Base-by-base conservation (phyloP, 2,888 invertebrate genomes). In the Criorhina ranunculi region DNA sequence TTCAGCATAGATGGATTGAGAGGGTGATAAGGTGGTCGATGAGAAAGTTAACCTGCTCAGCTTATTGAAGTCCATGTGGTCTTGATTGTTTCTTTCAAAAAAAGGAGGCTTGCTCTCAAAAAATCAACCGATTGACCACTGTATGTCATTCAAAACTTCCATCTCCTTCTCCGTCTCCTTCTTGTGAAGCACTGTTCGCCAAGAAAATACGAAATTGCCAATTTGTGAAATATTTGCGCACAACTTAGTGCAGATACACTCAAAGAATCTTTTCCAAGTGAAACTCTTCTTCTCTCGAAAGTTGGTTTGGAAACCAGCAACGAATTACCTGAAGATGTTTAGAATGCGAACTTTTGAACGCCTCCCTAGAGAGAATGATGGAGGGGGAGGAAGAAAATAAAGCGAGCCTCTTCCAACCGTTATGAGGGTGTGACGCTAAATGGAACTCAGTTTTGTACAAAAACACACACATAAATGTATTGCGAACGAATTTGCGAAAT, bases 151-250 rank as follows among this genome's bases (percentile, higher is more conserved):
- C 29, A 42, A 31, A 9, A 9, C 17, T 3, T 9, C 1, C 33
- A n/a, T n/a, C n/a, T n/a, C n/a, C n/a, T n/a, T n/a, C n/a, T n/a
- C n/a, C n/a, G n/a, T n/a, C n/a, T 37, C 31, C 11, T 29, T 31
- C 17, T 35, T n/a, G 9, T 57, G 11, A 9, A 29, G 29, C 11
- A 12, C 57, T 17, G 31, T 66, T 42, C 46, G 19, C 31, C 19
- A 66, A 42, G 55, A 59, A 66, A 49, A 40, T 40, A 59, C 31
- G 40, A 76, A 76, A 67, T 76, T 76, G 75, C 66, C 67, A 76
- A 67, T 67, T 76, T 76, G 76, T 76, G 33, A 67, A 57, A 67
- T 76, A 76, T 67, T 76, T 67, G 66, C 66, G 15, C 57, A 67
- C 64, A 66, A 75, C 75, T 66, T 57, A 29, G 51, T 42, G 40